phyloP scores from a whole-genome alignment of 2,888 invertebrate species.

The Hypselothyrea guttata region DNA sequence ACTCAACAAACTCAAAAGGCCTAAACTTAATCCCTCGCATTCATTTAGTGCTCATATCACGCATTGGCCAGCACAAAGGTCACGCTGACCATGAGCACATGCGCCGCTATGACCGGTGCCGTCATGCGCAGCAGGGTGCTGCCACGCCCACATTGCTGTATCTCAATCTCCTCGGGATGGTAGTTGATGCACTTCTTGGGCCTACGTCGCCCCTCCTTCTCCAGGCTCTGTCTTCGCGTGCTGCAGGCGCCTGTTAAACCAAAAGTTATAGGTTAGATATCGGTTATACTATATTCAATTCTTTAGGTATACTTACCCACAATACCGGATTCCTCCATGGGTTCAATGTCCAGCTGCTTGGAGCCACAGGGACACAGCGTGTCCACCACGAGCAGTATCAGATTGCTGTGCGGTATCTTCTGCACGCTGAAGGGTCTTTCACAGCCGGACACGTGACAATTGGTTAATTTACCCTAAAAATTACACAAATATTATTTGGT shows the following conservation, averaged over 20 bases:
- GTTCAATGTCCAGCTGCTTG: constrained; percentile 91
- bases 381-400: constrained; percentile 93
- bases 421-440: constrained; percentile 96
- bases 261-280: no score
- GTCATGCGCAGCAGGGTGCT: constrained; percentile 72
- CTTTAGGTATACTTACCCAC: constrained; percentile 71
- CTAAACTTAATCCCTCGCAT: constrained; percentile 8
- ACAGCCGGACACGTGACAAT: constrained; percentile 93
- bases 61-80: constrained; percentile 79
- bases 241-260: constrained; percentile 83
- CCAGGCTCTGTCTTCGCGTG: constrained; percentile 85
- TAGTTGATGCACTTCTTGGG: constrained; percentile 93
- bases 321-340: constrained; percentile 87
- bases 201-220: constrained; percentile 88
- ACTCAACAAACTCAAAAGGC: constrained; percentile 13
- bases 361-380: constrained; percentile 94
- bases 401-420: constrained; percentile 94
- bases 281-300: background rate
- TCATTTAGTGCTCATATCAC: constrained; percentile 79
- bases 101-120: constrained; percentile 72
- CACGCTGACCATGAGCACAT: constrained; percentile 78
- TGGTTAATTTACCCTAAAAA: constrained; percentile 89
- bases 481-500: background rate
- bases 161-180: constrained; percentile 89
- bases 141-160: constrained; percentile 82